Conservation (phyloP, 2,797 vertebrate species). For the Bovichtus variegatus region DNA sequence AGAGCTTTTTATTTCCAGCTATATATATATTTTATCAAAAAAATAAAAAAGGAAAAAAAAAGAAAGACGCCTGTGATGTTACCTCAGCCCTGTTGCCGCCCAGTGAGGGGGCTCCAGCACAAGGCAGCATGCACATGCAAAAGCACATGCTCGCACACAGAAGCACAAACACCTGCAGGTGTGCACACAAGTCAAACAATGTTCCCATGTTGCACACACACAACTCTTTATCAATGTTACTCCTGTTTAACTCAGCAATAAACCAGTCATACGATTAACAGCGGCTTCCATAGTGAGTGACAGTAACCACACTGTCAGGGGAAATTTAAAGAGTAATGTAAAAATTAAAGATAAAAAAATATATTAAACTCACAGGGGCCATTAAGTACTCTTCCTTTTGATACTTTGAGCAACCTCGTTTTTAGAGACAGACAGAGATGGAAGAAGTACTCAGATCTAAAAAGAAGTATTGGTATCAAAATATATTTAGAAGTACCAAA, state of each 20-base stretch:
- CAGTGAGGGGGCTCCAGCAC: slow-evolving; percentile 70
- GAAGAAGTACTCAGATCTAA: too few relatives aligned
- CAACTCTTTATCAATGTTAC: slow-evolving; percentile 18
- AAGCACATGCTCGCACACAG: slow-evolving; percentile 47
- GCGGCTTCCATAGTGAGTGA: background rate
- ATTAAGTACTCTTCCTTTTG: background rate
- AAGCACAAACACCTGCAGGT: slow-evolving; percentile 53
- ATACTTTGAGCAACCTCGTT: background rate
- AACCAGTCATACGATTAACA: slow-evolving; percentile 9
- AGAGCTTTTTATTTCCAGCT: slow-evolving; percentile 76
- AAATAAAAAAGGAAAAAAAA: slow-evolving; percentile 1
- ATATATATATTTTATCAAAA: slow-evolving; percentile 61
- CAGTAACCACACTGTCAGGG: background rate
- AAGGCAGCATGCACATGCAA: slow-evolving; percentile 51
- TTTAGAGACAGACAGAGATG: background rate
- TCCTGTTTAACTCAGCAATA: background rate
- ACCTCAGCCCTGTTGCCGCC: slow-evolving; percentile 71
- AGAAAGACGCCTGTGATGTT: slow-evolving; percentile 62
- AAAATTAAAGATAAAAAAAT: background rate
- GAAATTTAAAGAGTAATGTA: too few relatives aligned
- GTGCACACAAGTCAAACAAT: slow-evolving; percentile 26
- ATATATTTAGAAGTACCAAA: too few relatives aligned
- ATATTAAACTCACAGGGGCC: background rate
- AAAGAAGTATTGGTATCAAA: too few relatives aligned
- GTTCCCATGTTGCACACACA: slow-evolving; percentile 18